These are phyloP conservation scores for Chalcis sispes DNA, from an alignment of 2,888 invertebrate species.

Conservation along the genomic window DNA sequence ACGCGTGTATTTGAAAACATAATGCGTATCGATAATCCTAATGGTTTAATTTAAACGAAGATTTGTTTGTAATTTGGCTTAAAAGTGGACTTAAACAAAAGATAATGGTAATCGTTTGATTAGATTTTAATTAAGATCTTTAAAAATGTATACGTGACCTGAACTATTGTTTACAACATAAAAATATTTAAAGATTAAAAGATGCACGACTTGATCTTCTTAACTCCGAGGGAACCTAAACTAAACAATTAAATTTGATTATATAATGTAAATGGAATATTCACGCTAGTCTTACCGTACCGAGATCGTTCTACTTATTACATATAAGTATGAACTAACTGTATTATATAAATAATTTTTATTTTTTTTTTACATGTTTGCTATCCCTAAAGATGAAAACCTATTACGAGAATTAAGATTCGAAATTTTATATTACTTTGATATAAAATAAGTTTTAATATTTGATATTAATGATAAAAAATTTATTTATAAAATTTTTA, in stretches of 20 bases:
- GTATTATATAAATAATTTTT: constrained; percentile 32
- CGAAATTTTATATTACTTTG: too few relatives aligned
- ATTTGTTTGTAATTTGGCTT: too few relatives aligned
- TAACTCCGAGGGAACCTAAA: not conserved
- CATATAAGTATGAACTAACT: constrained; percentile 2
- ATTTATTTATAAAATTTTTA: too few relatives aligned
- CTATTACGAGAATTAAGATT: too few relatives aligned
- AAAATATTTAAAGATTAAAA: not conserved
- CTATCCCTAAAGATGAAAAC: constrained; percentile 35
- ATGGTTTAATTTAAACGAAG: too few relatives aligned
- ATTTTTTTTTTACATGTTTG: constrained; percentile 32
- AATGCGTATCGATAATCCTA: too few relatives aligned
- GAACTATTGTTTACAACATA: not conserved
- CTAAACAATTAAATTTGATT: constrained; percentile 9
- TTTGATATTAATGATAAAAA: too few relatives aligned
- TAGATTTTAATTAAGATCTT: too few relatives aligned
- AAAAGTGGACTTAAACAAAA: too few relatives aligned
- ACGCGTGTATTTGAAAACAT: too few relatives aligned
- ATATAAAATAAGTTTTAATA: too few relatives aligned
- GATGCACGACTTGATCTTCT: not conserved
- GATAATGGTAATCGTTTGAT: too few relatives aligned
- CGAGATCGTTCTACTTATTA: constrained; percentile 20
- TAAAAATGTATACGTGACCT: not conserved
- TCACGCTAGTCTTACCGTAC: not conserved
- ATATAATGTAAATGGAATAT: not conserved